Evolutionary conservation across 2,888 invertebrate species (phyloP), one percentile per base, ranked within the genome.

Genomic region (Drosophila mulleri): DNA sequence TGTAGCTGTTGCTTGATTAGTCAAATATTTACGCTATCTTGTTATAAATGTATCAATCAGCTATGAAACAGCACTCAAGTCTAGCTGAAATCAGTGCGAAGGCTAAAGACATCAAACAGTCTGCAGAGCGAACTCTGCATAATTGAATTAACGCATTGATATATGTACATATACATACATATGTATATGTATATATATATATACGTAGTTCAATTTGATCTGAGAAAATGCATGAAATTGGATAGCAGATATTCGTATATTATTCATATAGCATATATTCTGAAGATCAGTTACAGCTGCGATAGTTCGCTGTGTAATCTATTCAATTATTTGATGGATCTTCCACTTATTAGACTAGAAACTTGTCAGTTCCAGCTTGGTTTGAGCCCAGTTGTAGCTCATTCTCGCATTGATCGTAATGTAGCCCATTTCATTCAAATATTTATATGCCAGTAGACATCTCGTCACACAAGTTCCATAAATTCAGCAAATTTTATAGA

Each of bases 81-180:
- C 52, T 59, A n/a, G 41, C 39, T 8, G 42, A 60, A 66, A 67
- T 67, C 71, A 60, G 39, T 60, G 75, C 66, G 67, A 75, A 75
- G 75, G 75, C 72, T 69, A 57, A 41, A 57, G 45, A 67, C 32
- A 62, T 52, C 35, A 65, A 66, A 16, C 12, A 12, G 32, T 37
- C 56, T 47, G 47, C 47, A 26, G 35, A 45, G 54, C 18, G 14
- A 12, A 52, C 65, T 44, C 56, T 26, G 16, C 32, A n/a, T 68
- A 53, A 68, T 67, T 29, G 29, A 68, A 39, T 68, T 68, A 67
- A 11, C 3, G n/a, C 3, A 18, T 7, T 35, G 39, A 54, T 23
- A 20, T 52, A 14, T 16, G n/a, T n/a, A n/a, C n/a, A n/a, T n/a
- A n/a, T n/a, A n/a, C n/a, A n/a, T n/a, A n/a, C n/a, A n/a, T n/a